phyloP scores from a whole-genome alignment of 2,113 vertebrate species.

The Hippocampus guttulatus region DNA sequence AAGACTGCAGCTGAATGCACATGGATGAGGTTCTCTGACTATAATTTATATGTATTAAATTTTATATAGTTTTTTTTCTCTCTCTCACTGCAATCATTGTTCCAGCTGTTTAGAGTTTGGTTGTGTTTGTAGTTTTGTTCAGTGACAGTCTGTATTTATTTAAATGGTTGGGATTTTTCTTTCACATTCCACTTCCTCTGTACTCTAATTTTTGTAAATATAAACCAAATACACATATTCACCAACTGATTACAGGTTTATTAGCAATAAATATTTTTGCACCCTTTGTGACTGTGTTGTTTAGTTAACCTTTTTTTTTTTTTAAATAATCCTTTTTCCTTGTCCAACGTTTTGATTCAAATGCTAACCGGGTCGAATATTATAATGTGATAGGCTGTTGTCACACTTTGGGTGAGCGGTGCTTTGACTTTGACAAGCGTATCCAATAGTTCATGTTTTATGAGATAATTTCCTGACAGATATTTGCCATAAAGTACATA shows the following conservation, averaged over 20 bases:
- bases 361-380: too few species aligned
- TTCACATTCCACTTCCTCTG: conserved; percentile 73
- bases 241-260: conserved; percentile 81
- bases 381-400: too few species aligned
- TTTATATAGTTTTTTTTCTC: conserved; percentile 45
- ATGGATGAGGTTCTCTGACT: conserved; percentile 51
- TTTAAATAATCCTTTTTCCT: too few species aligned
- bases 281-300: conserved; percentile 59
- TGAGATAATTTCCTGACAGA: too few species aligned
- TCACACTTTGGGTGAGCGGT: too few species aligned
- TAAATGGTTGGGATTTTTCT: conserved; percentile 71
- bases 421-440: too few species aligned
- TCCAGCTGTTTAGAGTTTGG: conserved; percentile 63
- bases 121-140: conserved; percentile 70
- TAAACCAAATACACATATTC: conserved; percentile 73
- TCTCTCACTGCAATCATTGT: conserved; percentile 55
- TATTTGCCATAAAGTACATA: too few species aligned
- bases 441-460: too few species aligned
- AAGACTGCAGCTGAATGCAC: conserved; percentile 46
- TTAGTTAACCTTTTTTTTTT: neutral
- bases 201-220: conserved; percentile 81
- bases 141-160: conserved; percentile 81
- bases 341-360: too few species aligned
- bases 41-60: conserved; percentile 61
- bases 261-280: conserved; percentile 89